Percentiles rank a stretch among this genome's conserved stretches.
phyloP scores from a whole-genome alignment of 2,113 vertebrate genomes.

The Microtus pennsylvanicus region DNA sequence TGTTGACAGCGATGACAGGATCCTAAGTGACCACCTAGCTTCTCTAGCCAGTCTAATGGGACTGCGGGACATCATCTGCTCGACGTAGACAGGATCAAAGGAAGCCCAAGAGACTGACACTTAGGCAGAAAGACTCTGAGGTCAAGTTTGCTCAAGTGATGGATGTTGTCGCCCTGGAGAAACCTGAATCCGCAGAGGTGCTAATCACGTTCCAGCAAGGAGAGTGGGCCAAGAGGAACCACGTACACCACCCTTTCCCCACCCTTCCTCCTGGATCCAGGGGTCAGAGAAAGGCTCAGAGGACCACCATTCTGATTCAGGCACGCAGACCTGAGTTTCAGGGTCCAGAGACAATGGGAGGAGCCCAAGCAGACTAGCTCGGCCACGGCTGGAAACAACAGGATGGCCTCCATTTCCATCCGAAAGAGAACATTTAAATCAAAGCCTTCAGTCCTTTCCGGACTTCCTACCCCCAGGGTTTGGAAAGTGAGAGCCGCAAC shows the following conservation, averaged over 20 bases:
- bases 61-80: background rate
- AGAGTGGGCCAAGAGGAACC: background rate
- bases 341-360: slow-evolving; percentile 43
- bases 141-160: background rate
- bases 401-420: slow-evolving; percentile 73
- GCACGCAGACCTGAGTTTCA: slow-evolving; percentile 69
- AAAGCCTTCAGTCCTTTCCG: slow-evolving; percentile 62
- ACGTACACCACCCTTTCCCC: slow-evolving; percentile 23
- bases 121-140: background rate
- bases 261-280: background rate
- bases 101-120: background rate
- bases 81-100: slow-evolving; percentile 10
- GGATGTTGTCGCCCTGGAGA: background rate
- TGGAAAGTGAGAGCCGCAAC: background rate
- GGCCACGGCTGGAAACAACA: background rate
- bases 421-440: slow-evolving; percentile 75
- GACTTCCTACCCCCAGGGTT: background rate
- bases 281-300: slow-evolving; percentile 23
- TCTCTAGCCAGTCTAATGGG: background rate
- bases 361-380: background rate
- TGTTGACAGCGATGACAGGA: background rate
- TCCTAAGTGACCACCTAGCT: background rate
- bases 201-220: background rate
- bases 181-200: background rate
- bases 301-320: slow-evolving; percentile 73